Percentiles rank a stretch among this genome's conserved stretches.
Evolutionary conservation across 2,888 invertebrate genomes (phyloP).

Genomic region (Patella ulyssiponensis): DNA sequence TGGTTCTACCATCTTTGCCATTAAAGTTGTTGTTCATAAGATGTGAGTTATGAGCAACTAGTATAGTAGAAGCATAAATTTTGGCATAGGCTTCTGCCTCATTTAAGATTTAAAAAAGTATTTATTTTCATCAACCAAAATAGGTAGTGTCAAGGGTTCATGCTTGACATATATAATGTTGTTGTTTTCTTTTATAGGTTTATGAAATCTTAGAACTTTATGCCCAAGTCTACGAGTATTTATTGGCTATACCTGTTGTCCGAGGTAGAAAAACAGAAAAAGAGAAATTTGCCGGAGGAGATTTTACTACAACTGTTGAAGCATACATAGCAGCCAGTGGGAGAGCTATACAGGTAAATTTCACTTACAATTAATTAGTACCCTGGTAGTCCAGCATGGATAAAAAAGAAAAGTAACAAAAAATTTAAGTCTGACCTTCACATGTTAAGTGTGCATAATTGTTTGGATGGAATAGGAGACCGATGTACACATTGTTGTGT

Average conservation of each 20-base stretch:
- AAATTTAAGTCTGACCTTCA: no score
- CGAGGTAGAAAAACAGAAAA: slow-evolving; percentile 91
- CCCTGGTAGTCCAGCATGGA: no score
- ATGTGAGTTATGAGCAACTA: neutral
- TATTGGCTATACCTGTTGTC: slow-evolving; percentile 91
- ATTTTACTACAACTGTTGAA: slow-evolving; percentile 97
- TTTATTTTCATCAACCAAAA: neutral
- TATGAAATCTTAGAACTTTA: slow-evolving; percentile 83
- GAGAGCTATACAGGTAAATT: slow-evolving; percentile 86
- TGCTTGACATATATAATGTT: no score
- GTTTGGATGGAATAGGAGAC: no score
- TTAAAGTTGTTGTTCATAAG: neutral
- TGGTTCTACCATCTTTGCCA: neutral
- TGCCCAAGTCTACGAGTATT: slow-evolving; percentile 89
- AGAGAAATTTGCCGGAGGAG: slow-evolving; percentile 98
- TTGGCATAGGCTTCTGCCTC: neutral
- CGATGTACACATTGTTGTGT: no score
- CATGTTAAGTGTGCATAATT: no score
- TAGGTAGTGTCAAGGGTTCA: no score
- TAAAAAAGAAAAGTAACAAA: no score
- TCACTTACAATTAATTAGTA: no score
- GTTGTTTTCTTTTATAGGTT: slow-evolving; percentile 56
- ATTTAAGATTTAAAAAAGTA: neutral
- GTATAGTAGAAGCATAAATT: neutral
- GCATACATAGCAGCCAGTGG: slow-evolving; percentile 95